A percentile compares a stretch with the other conserved stretches of the same genome.
Evolutionary conservation across 2,113 vertebrate species (phyloP).

Genomic region (Elaphurus davidianus): DNA sequence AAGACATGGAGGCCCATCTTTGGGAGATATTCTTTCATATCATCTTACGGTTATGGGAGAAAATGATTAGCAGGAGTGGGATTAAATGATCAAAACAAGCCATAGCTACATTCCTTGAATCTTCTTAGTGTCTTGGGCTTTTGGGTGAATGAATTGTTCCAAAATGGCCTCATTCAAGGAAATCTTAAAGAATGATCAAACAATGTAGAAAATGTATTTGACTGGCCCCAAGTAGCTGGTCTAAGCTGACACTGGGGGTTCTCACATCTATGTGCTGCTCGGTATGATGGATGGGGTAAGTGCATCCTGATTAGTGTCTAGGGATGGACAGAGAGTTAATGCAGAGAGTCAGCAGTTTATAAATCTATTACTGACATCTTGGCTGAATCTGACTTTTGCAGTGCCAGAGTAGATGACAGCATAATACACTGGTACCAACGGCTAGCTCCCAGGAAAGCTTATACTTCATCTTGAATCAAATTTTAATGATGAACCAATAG

Average conservation of each 20-base stretch:
- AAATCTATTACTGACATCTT: constrained; percentile 60
- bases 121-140: neutral
- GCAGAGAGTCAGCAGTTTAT: constrained; percentile 42
- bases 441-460: neutral
- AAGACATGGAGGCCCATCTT: neutral
- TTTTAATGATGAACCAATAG: constrained; percentile 28
- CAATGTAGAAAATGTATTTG: neutral
- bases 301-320: constrained; percentile 50
- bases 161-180: constrained; percentile 12
- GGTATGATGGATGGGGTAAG: constrained; percentile 43
- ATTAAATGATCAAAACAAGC: neutral
- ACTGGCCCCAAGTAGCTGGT: neutral
- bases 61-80: neutral
- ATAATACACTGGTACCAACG: neutral
- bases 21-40: neutral
- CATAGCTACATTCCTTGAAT: neutral
- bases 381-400: constrained; percentile 48
- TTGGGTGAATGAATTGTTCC: neutral
- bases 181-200: constrained; percentile 2
- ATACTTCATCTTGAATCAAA: constrained; percentile 16
- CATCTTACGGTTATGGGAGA: neutral
- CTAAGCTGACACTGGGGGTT: neutral
- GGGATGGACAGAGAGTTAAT: constrained; percentile 52
- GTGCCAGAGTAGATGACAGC: constrained; percentile 3
- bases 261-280: neutral